A percentile compares a stretch with the other conserved stretches of the same genome.
Evolutionary conservation across 2,888 invertebrate species (phyloP).

Genomic region (Drosophila hamatofila): DNA sequence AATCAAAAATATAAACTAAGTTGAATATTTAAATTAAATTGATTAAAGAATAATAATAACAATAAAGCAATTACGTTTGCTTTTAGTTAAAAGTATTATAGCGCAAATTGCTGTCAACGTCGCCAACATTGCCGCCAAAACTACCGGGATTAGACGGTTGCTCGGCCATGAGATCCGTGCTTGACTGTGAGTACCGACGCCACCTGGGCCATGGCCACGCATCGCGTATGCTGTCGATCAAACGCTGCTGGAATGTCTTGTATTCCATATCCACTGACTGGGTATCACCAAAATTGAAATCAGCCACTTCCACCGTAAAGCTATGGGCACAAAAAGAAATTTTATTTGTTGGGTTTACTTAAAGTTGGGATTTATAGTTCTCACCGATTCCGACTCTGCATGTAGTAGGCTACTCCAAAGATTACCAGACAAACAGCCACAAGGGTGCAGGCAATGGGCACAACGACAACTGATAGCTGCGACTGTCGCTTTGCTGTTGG

Average conservation of each 20-base stretch:
- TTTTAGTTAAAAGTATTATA: conserved; percentile 79
- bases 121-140: conserved; percentile 65
- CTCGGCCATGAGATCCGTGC: conserved; percentile 78
- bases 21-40: conserved; percentile 60
- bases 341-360: background rate
- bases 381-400: conserved; percentile 92
- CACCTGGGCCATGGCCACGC: conserved; percentile 86
- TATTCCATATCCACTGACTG: conserved; percentile 92
- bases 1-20: conserved; percentile 40
- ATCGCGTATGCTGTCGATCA: conserved; percentile 91
- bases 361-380: conserved; percentile 15
- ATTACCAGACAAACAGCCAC: conserved; percentile 93
- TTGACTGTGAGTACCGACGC: conserved; percentile 74
- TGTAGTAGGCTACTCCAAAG: conserved; percentile 94
- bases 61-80: conserved; percentile 39
- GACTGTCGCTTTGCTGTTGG: conserved; percentile 90
- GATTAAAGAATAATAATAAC: conserved; percentile 70
- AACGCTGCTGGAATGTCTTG: conserved; percentile 93
- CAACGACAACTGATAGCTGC: conserved; percentile 94
- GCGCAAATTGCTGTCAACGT: conserved; percentile 80
- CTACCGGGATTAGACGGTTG: conserved; percentile 60
- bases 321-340: conserved; percentile 83
- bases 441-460: conserved; percentile 93
- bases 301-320: conserved; percentile 94
- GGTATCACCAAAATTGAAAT: conserved; percentile 94